Percentiles rank a stretch among this genome's conserved stretches.
Conservation (phyloP, 2,888 invertebrate genomes). For the Chloroclystis v-ata region DNA sequence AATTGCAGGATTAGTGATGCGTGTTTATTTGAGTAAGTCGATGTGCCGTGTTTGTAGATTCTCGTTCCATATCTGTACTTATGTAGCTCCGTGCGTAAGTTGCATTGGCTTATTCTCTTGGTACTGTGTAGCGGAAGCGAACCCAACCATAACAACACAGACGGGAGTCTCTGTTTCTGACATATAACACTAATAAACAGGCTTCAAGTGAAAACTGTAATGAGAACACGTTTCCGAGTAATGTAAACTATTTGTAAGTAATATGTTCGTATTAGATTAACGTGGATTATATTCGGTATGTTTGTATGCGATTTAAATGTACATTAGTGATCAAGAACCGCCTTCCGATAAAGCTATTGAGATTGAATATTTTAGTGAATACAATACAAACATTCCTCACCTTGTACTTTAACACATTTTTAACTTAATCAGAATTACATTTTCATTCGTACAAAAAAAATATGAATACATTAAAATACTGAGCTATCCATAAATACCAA, state of each 20-base stretch:
- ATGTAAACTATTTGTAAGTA: constrained; percentile 20
- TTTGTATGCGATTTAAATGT: too few relatives aligned
- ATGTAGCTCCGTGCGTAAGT: constrained; percentile 20
- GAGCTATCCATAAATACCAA: neutral
- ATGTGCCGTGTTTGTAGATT: constrained; percentile 49
- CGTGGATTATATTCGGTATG: constrained; percentile 10
- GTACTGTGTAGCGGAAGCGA: constrained; percentile 54
- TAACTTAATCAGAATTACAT: too few relatives aligned
- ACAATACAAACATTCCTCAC: too few relatives aligned
- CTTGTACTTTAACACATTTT: too few relatives aligned
- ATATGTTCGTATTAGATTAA: constrained; percentile 20
- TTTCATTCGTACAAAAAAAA: too few relatives aligned
- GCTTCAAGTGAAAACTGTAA: constrained; percentile 60
- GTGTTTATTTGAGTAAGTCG: constrained; percentile 60
- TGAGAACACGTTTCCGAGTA: constrained; percentile 52
- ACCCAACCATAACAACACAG: constrained; percentile 65
- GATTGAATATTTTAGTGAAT: too few relatives aligned
- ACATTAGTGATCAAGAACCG: too few relatives aligned
- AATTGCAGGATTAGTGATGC: constrained; percentile 38
- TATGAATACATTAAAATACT: neutral
- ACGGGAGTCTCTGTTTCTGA: constrained; percentile 60
- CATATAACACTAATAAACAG: constrained; percentile 65
- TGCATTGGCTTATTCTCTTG: constrained; percentile 7
- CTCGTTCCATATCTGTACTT: constrained; percentile 36
- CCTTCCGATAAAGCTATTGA: too few relatives aligned